Evolutionary conservation across 2,797 vertebrate species (phyloP), one percentile per base, ranked within the genome.

Genomic region (Xerus rutilus): DNA sequence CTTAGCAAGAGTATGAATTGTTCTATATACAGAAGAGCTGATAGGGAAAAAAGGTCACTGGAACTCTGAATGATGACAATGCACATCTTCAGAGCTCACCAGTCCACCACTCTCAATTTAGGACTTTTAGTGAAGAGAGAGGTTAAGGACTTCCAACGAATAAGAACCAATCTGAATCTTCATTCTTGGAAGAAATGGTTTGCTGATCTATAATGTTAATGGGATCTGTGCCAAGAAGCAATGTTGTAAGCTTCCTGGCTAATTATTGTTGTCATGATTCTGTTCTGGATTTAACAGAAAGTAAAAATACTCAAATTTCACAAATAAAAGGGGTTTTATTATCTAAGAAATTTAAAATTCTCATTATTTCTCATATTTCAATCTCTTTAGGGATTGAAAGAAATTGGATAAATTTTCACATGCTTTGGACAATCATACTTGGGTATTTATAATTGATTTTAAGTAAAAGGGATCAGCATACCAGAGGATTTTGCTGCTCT

Each of bases 21-120:
- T 81, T 96, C 89, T 88, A 18, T 76, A 69, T 62, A 62, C 83
- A 88, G 79, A 89, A 17, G 65, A 76, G 91, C 62, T 95, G 62
- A 95, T 69, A 90, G 30, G 52, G 86, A n/a, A 62, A 64, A 52
- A 67, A 83, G 9, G 65, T 28, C 62, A 35, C 35, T 0, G 1
- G 0, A 3, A 45, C 39, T 67, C 20, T 47, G 86, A 97, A 64
- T 28, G 32, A 39, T 47, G 39, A 65, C 21, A 43, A 30, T 15
- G 30, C 20, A n/a, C 52, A 57, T 69, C 82, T 74, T 49, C 12
- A 49, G 12, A 70, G 3, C 18, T 83, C 1, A 2, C 17, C 28
- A 39, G 90, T n/a, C 79, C 4, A 64, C 65, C 5, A 9, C 17
- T 73, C 23, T 95, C 82, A 86, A 82, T 45, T 10, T 32, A 47